Percentiles rank a stretch among this genome's conserved stretches.
Evolutionary conservation across 92 coral and sea anemone genomes (phyloP).

Genomic region (Porites lobata): DNA sequence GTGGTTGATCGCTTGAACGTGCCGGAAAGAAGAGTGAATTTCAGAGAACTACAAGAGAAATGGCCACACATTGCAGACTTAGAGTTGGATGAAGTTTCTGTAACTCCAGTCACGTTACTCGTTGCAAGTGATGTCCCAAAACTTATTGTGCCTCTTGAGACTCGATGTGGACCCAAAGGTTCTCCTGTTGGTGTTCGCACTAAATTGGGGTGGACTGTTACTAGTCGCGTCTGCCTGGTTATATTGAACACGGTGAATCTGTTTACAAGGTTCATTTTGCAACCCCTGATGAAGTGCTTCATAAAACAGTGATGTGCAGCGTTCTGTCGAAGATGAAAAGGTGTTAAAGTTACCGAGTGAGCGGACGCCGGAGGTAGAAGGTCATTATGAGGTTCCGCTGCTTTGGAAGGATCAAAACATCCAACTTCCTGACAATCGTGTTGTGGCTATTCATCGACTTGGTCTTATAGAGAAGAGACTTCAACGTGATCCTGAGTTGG

Average conservation of each 20-base stretch:
- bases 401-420: conserved; percentile 37
- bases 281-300: conserved; percentile 47
- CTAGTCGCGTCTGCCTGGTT: conserved; percentile 56
- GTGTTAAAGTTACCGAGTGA: not conserved
- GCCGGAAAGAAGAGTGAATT: conserved; percentile 36
- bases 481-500: conserved; percentile 23
- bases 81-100: conserved; percentile 48
- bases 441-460: conserved; percentile 36
- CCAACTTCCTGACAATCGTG: conserved; percentile 38
- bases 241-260: not conserved
- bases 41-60: conserved; percentile 36
- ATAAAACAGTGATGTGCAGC: not conserved
- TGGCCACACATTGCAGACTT: conserved; percentile 59
- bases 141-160: conserved; percentile 50
- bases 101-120: conserved; percentile 45
- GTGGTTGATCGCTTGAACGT: conserved; percentile 56
- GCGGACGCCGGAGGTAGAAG: conserved; percentile 39
- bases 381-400: conserved; percentile 57
- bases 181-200: conserved; percentile 60
- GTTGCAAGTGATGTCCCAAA: conserved; percentile 59
- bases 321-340: too few relatives aligned
- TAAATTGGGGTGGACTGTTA: conserved; percentile 49
- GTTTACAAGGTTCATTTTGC: not conserved
- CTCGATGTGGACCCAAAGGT: conserved; percentile 47
- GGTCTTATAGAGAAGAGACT: conserved; percentile 42